phyloP scores from a whole-genome alignment of 2,797 vertebrate species.

The Hemitrygon akajei region DNA sequence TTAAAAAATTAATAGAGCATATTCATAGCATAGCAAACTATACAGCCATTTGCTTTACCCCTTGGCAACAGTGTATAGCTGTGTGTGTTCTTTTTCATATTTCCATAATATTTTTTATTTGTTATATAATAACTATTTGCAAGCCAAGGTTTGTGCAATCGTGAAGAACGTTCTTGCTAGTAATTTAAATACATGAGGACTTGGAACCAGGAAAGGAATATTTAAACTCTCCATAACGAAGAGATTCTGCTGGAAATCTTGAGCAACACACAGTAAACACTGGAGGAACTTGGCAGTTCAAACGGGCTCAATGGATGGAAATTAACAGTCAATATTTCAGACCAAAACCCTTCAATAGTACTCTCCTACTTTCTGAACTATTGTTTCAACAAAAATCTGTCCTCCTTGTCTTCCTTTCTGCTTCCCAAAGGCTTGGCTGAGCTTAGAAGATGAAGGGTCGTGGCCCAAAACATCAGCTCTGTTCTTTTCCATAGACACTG shows the following conservation, averaged over 20 bases:
- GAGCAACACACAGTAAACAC: no score
- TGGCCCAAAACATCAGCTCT: no score
- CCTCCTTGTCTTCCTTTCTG: neutral
- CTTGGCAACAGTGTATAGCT: neutral
- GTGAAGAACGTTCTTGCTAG: neutral
- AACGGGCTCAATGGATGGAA: no score
- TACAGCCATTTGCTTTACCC: constrained; percentile 5
- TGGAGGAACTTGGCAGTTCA: no score
- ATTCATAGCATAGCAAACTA: constrained; percentile 15
- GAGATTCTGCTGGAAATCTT: no score
- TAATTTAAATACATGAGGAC: neutral
- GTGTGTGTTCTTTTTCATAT: neutral
- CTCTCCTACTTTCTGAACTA: neutral
- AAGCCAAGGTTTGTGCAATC: neutral
- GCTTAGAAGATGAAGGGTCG: no score
- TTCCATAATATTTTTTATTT: constrained; percentile 16
- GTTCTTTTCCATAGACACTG: no score
- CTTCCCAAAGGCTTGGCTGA: neutral
- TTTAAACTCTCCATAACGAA: no score
- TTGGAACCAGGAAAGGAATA: neutral
- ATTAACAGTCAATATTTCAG: no score
- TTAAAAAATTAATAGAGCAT: constrained; percentile 20
- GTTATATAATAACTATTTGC: constrained; percentile 9
- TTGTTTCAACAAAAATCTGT: neutral
- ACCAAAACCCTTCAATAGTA: no score